Conservation (phyloP, 2,113 vertebrate species). For the Ondatra zibethicus region DNA sequence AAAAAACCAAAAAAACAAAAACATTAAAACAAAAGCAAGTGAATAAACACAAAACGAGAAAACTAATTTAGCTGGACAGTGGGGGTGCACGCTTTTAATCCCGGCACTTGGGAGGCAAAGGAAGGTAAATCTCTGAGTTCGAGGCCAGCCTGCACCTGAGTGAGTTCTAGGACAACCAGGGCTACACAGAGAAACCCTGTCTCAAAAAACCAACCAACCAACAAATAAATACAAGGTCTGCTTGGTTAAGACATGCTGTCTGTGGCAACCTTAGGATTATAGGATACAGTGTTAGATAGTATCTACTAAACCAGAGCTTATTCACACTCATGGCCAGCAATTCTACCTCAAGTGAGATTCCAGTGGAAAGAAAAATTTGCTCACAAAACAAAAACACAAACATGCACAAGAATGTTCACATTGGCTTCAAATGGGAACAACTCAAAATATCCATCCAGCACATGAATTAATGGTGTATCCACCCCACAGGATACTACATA, state of each 20-base stretch:
- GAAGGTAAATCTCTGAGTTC: too few species aligned
- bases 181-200: too few species aligned
- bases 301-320: background rate
- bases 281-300: background rate
- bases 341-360: conserved; percentile 5
- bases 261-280: background rate
- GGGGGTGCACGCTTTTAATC: too few species aligned
- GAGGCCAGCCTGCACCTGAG: too few species aligned
- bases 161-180: too few species aligned
- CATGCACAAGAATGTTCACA: background rate
- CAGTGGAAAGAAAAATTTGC: background rate
- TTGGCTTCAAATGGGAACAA: background rate
- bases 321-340: background rate
- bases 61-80: too few species aligned
- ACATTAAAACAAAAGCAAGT: too few species aligned
- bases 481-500: background rate
- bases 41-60: too few species aligned
- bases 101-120: too few species aligned
- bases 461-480: background rate
- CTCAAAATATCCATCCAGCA: background rate
- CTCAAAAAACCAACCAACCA: too few species aligned
- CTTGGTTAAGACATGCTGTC: background rate
- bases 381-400: background rate
- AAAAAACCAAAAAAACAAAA: too few species aligned
- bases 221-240: too few species aligned